phyloP scores from a whole-genome alignment of 1,140 invertebrate species.

The Drosophila tsacasi region DNA sequence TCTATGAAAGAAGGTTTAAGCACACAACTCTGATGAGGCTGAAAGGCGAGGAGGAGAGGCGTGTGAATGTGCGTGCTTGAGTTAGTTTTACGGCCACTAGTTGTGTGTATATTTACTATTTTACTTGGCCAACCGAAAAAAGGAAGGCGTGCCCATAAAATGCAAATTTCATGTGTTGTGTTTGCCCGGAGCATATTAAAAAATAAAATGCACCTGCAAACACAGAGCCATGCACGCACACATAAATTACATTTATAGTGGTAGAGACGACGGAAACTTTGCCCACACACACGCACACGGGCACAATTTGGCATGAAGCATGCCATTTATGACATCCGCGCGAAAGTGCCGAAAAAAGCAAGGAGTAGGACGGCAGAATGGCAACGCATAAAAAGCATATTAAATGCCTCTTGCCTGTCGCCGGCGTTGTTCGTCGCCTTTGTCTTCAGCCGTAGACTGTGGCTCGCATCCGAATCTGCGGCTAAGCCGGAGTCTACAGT shows the following conservation, averaged over 20 bases:
- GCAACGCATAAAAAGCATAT: constrained; percentile 77
- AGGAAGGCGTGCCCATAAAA: constrained; percentile 54
- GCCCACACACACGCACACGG: constrained; percentile 35
- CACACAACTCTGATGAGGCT: constrained; percentile 15
- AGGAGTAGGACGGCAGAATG: constrained; percentile 34
- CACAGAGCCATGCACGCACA: constrained; percentile 57
- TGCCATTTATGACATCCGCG: constrained; percentile 82
- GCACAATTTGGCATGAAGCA: constrained; percentile 54
- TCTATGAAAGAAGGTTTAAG: constrained; percentile 1
- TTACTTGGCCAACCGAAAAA: constrained; percentile 48
- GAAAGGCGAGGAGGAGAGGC: neutral
- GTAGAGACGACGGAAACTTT: constrained; percentile 53
- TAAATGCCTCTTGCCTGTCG: constrained; percentile 69
- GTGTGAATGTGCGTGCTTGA: constrained; percentile 21
- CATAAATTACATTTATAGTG: constrained; percentile 80
- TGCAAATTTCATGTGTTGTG: constrained; percentile 72
- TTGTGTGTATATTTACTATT: constrained; percentile 37
- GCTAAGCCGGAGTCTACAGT: constrained; percentile 15
- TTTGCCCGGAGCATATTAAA: constrained; percentile 70
- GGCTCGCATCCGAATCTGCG: constrained; percentile 13
- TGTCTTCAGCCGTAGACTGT: constrained; percentile 23
- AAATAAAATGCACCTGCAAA: constrained; percentile 80
- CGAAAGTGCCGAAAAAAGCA: constrained; percentile 46
- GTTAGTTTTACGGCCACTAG: constrained; percentile 39
- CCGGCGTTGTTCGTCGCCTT: constrained; percentile 47